These are phyloP conservation scores for Paedocypris micromegethes DNA, from an alignment of 2,797 vertebrate genomes.

Conservation along the genomic window DNA sequence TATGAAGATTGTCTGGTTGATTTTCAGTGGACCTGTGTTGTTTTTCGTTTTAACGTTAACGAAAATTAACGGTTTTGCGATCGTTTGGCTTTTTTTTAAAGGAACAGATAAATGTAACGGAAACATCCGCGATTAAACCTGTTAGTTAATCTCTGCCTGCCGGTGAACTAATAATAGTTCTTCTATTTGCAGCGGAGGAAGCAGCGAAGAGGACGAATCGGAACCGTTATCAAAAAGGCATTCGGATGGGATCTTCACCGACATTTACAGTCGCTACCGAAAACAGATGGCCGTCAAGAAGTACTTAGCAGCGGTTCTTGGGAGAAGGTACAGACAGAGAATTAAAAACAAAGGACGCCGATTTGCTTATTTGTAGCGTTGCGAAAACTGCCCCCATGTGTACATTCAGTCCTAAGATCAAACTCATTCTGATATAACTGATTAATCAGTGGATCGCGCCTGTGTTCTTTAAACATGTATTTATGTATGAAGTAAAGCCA, in stretches of 20 bases:
- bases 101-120: too few species aligned
- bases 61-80: conserved; percentile 1
- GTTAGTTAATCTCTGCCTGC: conserved; percentile 22
- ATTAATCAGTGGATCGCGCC: conserved; percentile 90
- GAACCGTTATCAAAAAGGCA: conserved; percentile 93
- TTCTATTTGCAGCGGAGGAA: conserved; percentile 48
- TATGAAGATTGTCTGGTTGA: conserved; percentile 47
- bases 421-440: conserved; percentile 90
- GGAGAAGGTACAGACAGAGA: conserved; percentile 99
- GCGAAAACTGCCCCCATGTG: conserved; percentile 69
- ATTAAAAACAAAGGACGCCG: conserved; percentile 99
- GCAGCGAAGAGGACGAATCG: conserved; percentile 80
- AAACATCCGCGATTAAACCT: conserved; percentile 21
- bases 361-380: conserved; percentile 95
- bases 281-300: conserved; percentile 99
- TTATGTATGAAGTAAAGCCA: conserved; percentile 99
- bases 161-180: conserved; percentile 26
- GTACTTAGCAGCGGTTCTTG: conserved; percentile 96
- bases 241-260: conserved; percentile 98
- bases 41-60: conserved; percentile 28
- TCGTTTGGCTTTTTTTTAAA: too few species aligned
- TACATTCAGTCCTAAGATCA: conserved; percentile 70
- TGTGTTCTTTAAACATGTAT: conserved; percentile 99
- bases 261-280: conserved; percentile 99
- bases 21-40: conserved; percentile 43